A percentile compares a stretch with the other conserved stretches of the same genome.
These are phyloP conservation scores for Tetheella fluctuosa DNA, from an alignment of 2,888 invertebrate genomes.

Conservation along the genomic window DNA sequence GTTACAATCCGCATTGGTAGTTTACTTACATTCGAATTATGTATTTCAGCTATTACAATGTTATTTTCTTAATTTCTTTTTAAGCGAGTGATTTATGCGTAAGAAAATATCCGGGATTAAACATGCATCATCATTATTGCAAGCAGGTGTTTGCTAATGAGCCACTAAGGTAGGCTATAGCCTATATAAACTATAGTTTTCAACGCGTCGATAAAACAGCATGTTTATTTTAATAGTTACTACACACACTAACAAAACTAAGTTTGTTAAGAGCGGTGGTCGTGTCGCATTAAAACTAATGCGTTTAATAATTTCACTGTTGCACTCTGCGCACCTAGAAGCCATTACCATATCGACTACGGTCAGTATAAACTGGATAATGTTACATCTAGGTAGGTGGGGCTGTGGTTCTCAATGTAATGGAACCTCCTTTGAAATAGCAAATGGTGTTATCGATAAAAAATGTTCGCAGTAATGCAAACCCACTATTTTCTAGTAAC, in stretches of 20 bases:
- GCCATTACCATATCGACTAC: conserved; percentile 37
- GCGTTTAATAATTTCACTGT: conserved; percentile 47
- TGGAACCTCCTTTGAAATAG: background rate
- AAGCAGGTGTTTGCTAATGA: too few relatives aligned
- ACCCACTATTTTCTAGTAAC: too few relatives aligned
- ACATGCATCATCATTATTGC: background rate
- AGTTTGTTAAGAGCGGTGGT: conserved; percentile 26
- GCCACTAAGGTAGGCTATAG: too few relatives aligned
- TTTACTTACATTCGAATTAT: too few relatives aligned
- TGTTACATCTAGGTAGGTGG: background rate
- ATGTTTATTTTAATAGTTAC: conserved; percentile 42
- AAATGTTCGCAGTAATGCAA: too few relatives aligned
- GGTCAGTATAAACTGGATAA: conserved; percentile 9
- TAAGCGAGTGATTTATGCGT: too few relatives aligned
- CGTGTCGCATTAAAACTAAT: conserved; percentile 58
- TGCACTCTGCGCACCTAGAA: conserved; percentile 17
- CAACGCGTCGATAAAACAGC: conserved; percentile 29
- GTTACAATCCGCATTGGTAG: too few relatives aligned
- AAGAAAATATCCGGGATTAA: background rate
- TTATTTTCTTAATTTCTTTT: too few relatives aligned
- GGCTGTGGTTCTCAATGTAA: background rate
- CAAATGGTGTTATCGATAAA: too few relatives aligned
- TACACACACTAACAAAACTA: too few relatives aligned
- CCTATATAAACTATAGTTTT: too few relatives aligned
- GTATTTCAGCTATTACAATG: too few relatives aligned